These are phyloP conservation scores for Chanos chanos DNA, from an alignment of 2,797 vertebrate species.

Conservation along the genomic window DNA sequence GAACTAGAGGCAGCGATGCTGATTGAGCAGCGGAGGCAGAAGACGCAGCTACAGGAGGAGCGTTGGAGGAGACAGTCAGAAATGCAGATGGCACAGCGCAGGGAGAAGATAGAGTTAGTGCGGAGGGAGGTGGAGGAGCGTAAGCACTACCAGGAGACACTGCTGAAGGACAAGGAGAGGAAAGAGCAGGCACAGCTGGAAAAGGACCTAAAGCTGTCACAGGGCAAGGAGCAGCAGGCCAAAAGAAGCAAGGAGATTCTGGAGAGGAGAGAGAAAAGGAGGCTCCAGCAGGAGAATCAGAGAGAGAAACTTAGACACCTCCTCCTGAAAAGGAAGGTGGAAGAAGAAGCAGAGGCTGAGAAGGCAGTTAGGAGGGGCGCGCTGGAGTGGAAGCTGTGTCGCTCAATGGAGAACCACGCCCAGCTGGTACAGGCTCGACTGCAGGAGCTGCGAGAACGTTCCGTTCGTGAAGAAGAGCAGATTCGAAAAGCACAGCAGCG, in stretches of 20 bases:
- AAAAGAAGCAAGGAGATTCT: conserved; percentile 48
- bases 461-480: conserved; percentile 57
- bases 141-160: conserved; percentile 58
- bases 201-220: conserved; percentile 41
- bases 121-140: conserved; percentile 47
- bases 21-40: conserved; percentile 29
- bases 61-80: conserved; percentile 54
- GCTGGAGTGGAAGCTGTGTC: conserved; percentile 58
- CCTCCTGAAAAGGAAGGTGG: conserved; percentile 63
- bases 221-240: conserved; percentile 53
- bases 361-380: conserved; percentile 52
- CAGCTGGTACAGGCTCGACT: conserved; percentile 41
- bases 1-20: conserved; percentile 38
- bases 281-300: conserved; percentile 60
- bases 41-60: conserved; percentile 49
- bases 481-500: conserved; percentile 50
- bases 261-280: conserved; percentile 47
- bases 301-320: conserved; percentile 65
- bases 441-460: conserved; percentile 54
- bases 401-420: conserved; percentile 43
- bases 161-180: conserved; percentile 51
- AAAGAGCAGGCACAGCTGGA: conserved; percentile 45
- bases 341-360: conserved; percentile 64
- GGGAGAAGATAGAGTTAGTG: conserved; percentile 36
- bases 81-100: conserved; percentile 53